phyloP scores from a whole-genome alignment of 2,797 vertebrate species.

The Carcharodon carcharias region DNA sequence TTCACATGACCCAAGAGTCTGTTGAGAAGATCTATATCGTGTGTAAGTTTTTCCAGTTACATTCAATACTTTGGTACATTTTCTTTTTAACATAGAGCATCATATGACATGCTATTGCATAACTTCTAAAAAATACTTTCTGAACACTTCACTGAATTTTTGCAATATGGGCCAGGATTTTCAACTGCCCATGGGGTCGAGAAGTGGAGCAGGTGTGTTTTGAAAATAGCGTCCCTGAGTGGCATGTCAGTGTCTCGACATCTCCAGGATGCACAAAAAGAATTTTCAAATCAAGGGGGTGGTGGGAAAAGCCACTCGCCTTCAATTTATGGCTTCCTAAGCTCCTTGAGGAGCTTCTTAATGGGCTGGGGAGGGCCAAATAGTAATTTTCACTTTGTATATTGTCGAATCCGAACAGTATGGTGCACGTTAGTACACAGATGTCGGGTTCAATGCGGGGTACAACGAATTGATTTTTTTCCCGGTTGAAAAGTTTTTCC shows the following conservation, averaged over 20 bases:
- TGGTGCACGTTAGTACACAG: not conserved
- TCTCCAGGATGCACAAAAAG: too few relatives aligned
- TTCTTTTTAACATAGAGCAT: not conserved
- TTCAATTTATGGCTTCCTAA: not conserved
- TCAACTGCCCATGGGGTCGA: too few relatives aligned
- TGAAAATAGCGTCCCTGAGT: too few relatives aligned
- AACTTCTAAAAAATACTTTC: not conserved
- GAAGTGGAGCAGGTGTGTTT: too few relatives aligned
- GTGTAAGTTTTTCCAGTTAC: not conserved
- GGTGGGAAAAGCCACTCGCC: not conserved
- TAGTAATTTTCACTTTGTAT: not conserved
- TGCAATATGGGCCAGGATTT: not conserved
- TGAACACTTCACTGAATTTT: not conserved
- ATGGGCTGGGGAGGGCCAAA: not conserved
- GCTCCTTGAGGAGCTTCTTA: not conserved
- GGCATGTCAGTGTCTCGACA: too few relatives aligned
- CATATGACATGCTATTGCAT: not conserved
- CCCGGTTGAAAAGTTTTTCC: too few relatives aligned
- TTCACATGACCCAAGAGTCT: not conserved
- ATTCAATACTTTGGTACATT: not conserved
- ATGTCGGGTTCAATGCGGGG: not conserved
- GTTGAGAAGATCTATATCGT: not conserved
- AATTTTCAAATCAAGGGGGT: too few relatives aligned
- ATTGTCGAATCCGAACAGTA: not conserved
- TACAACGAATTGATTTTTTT: not conserved